These are phyloP conservation scores for Opisthograptis luteolata DNA, from an alignment of 2,888 invertebrate genomes.

Conservation along the genomic window DNA sequence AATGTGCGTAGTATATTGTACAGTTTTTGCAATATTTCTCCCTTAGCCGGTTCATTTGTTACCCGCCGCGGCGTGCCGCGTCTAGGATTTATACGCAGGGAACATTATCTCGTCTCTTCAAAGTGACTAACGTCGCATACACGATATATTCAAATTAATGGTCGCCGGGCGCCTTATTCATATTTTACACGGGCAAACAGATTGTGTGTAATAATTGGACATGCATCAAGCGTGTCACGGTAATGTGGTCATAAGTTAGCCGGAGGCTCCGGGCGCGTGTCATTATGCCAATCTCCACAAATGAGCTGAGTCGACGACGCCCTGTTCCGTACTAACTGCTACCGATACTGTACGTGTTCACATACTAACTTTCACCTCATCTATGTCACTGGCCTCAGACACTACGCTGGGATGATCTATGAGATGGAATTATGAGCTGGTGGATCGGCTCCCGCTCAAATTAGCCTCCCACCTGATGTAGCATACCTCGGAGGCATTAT, in stretches of 20 bases:
- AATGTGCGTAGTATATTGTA: slow-evolving; percentile 68
- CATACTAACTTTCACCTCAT: slow-evolving; percentile 7
- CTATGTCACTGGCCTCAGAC: slow-evolving; percentile 12
- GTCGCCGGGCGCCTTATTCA: slow-evolving; percentile 65
- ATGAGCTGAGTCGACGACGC: slow-evolving; percentile 55
- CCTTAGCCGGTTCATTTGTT: slow-evolving; percentile 71
- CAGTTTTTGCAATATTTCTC: slow-evolving; percentile 78
- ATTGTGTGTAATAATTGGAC: slow-evolving; percentile 81
- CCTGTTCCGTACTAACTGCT: slow-evolving; percentile 14
- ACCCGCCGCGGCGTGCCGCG: slow-evolving; percentile 54
- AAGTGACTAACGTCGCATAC: slow-evolving; percentile 66
- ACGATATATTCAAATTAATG: slow-evolving; percentile 68
- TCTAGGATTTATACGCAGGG: slow-evolving; percentile 75
- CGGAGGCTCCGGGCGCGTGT: slow-evolving; percentile 68
- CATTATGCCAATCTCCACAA: slow-evolving; percentile 78
- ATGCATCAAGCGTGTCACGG: slow-evolving; percentile 78
- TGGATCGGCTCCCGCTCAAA: slow-evolving; percentile 61
- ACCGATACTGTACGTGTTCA: slow-evolving; percentile 2
- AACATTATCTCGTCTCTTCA: slow-evolving; percentile 78
- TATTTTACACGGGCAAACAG: slow-evolving; percentile 76
- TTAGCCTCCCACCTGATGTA: slow-evolving; percentile 43
- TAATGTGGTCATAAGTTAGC: slow-evolving; percentile 79
- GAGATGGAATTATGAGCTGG: slow-evolving; percentile 66
- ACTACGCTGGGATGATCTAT: slow-evolving; percentile 65
- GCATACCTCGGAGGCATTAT: slow-evolving; percentile 32